Conservation (phyloP, 2,888 invertebrate species). For the Tiphia femorata region DNA sequence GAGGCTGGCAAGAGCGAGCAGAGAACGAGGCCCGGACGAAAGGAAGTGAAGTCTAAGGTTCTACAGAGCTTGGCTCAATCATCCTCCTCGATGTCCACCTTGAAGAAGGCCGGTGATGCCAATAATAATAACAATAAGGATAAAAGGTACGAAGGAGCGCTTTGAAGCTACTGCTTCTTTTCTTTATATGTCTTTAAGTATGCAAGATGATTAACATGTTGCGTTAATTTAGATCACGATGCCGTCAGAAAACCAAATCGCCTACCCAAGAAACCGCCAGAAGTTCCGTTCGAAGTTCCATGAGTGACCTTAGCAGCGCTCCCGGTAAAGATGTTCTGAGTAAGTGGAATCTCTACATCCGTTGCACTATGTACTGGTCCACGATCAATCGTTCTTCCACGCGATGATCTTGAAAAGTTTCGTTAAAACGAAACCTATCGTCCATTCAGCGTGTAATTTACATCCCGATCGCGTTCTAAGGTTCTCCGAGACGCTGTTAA, state of each 20-base stretch:
- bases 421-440: no score
- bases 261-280: constrained; percentile 65
- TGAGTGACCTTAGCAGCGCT: constrained; percentile 65
- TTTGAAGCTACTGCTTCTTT: no score
- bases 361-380: not conserved
- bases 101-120: constrained; percentile 53
- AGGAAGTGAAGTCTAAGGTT: constrained; percentile 91
- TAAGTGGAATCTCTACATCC: constrained; percentile 46
- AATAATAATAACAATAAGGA: constrained; percentile 58
- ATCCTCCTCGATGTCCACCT: constrained; percentile 45
- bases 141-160: constrained; percentile 59
- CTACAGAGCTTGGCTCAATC: constrained; percentile 56
- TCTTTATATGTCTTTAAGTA: constrained; percentile 1
- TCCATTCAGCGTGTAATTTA: no score
- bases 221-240: constrained; percentile 58
- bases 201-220: constrained; percentile 45
- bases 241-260: constrained; percentile 59
- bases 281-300: constrained; percentile 66
- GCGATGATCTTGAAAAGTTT: not conserved
- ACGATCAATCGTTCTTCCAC: not conserved
- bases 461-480: no score
- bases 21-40: constrained; percentile 79
- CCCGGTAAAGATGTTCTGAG: constrained; percentile 60
- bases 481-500: no score
- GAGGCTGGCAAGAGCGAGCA: constrained; percentile 79